Percentiles rank a stretch among this genome's conserved stretches.
phyloP scores from a whole-genome alignment of 2,888 invertebrate species.

The Diachrysia chrysitis region DNA sequence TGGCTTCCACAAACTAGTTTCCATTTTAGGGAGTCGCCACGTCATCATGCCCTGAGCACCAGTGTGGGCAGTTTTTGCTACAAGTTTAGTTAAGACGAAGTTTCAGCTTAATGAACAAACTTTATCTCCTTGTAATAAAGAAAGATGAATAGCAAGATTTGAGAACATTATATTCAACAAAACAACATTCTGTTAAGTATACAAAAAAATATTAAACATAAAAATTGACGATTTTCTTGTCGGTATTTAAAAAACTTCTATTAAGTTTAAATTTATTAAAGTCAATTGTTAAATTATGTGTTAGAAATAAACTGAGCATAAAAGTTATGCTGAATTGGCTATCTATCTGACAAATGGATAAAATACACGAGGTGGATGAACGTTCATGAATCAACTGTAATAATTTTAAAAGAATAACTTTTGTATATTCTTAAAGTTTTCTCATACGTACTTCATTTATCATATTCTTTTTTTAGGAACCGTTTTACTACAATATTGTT shows the following conservation, averaged over 20 bases:
- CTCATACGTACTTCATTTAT: background rate
- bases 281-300: background rate
- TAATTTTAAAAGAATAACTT: constrained; percentile 3
- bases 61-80: constrained; percentile 58
- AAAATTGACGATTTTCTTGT: background rate
- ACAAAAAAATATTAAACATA: background rate
- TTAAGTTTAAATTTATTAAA: background rate
- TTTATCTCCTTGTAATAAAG: constrained; percentile 40
- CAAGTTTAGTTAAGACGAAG: constrained; percentile 63
- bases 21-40: constrained; percentile 66
- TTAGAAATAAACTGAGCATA: constrained; percentile 16
- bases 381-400: constrained; percentile 56
- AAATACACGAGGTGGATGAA: constrained; percentile 43
- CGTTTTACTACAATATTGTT: background rate
- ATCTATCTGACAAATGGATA: constrained; percentile 50
- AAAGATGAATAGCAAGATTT: constrained; percentile 35
- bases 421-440: background rate
- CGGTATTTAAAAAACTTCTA: background rate
- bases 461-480: background rate
- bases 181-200: constrained; percentile 27
- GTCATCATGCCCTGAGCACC: constrained; percentile 60
- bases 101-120: constrained; percentile 48
- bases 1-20: constrained; percentile 59
- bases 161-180: constrained; percentile 22
- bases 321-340: constrained; percentile 18